Conservation (phyloP, 1,140 invertebrate genomes). For the Aporrectodea caliginosa region DNA sequence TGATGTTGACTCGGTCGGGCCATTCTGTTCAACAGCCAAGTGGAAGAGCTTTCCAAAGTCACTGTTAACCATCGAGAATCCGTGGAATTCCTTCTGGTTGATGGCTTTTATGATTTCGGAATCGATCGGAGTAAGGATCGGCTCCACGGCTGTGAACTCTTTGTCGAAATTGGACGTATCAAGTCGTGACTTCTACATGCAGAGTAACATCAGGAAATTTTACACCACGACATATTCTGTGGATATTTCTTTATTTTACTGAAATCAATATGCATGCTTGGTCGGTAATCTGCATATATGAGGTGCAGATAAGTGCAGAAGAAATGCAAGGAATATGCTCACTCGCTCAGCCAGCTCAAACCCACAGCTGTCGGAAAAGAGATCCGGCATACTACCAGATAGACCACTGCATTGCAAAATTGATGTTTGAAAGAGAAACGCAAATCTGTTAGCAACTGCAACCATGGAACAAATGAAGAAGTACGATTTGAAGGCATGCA, state of each 20-base stretch:
- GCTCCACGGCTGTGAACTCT: conserved; percentile 93
- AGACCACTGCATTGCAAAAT: no score
- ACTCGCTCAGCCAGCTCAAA: no score
- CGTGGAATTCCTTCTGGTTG: conserved; percentile 95
- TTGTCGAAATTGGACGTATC: conserved; percentile 97
- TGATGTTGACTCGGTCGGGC: not conserved
- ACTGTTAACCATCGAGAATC: conserved; percentile 93
- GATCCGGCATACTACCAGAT: no score
- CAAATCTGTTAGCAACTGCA: no score
- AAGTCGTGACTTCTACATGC: conserved; percentile 76
- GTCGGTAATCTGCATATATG: not conserved
- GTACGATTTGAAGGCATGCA: no score
- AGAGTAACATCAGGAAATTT: conserved; percentile 31
- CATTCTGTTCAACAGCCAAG: not conserved
- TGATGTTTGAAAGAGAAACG: no score
- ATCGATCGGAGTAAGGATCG: conserved; percentile 87
- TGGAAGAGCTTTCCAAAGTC: conserved; percentile 62
- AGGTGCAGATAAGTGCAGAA: no score
- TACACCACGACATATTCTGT: no score
- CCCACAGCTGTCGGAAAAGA: no score
- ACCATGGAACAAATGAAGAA: no score
- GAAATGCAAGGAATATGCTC: no score
- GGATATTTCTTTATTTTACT: not conserved
- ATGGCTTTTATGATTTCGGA: conserved; percentile 81
- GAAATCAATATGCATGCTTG: not conserved